phyloP scores from a whole-genome alignment of 2,113 vertebrate genomes.

The Cephalopholis sonnerati region DNA sequence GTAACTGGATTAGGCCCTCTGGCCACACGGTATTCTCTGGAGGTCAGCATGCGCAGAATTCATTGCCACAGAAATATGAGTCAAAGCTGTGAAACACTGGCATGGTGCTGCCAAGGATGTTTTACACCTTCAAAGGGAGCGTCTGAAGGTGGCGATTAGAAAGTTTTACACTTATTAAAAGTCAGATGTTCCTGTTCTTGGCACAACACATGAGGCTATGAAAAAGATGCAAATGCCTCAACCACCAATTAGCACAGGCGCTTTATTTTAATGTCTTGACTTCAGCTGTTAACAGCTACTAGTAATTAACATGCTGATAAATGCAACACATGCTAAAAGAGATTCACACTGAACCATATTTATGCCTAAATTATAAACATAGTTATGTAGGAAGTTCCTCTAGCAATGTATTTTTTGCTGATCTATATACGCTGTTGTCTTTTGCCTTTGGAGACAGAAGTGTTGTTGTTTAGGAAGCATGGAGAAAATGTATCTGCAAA shows the following conservation, averaged over 20 bases:
- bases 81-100: constrained; percentile 41
- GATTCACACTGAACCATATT: constrained; percentile 24
- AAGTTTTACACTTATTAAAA: constrained; percentile 52
- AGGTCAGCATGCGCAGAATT: constrained; percentile 61
- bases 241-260: constrained; percentile 68
- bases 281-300: constrained; percentile 63
- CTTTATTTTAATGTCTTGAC: constrained; percentile 49
- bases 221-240: constrained; percentile 64
- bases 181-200: constrained; percentile 62
- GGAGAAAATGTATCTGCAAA: neutral
- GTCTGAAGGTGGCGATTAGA: constrained; percentile 44
- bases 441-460: constrained; percentile 8
- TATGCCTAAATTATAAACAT: constrained; percentile 28
- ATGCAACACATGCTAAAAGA: constrained; percentile 28
- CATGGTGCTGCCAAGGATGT: constrained; percentile 23
- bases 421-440: constrained; percentile 8
- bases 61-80: constrained; percentile 54
- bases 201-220: constrained; percentile 53
- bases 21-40: constrained; percentile 66
- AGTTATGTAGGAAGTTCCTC: neutral
- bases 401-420: neutral
- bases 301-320: constrained; percentile 39
- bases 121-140: constrained; percentile 54
- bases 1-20: constrained; percentile 76
- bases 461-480: neutral